A percentile compares a stretch with the other conserved stretches of the same genome.
These are phyloP conservation scores for Protosalanx chinensis DNA, from an alignment of 2,797 vertebrate genomes.

Conservation along the genomic window DNA sequence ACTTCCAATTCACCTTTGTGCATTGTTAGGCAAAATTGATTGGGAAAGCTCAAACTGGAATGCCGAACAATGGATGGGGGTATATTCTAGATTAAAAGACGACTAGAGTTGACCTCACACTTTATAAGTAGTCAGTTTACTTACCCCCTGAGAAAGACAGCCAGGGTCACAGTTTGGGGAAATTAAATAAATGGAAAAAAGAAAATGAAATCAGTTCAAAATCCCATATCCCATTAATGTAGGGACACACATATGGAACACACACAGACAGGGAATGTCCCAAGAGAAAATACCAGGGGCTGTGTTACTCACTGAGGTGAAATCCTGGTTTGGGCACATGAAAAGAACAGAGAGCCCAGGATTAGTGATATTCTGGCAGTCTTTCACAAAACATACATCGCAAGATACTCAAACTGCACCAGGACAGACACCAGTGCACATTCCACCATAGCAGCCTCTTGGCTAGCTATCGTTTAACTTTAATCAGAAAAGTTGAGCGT, in stretches of 20 bases:
- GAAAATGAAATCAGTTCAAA: conserved; percentile 20
- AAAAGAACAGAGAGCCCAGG: conserved; percentile 12
- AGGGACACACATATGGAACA: not conserved
- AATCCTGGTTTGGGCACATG: conserved; percentile 66
- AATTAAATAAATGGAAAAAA: conserved; percentile 9
- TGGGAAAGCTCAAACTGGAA: not conserved
- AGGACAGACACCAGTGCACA: not conserved
- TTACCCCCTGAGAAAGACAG: conserved; percentile 65
- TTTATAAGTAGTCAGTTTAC: conserved; percentile 36
- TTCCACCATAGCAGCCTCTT: not conserved
- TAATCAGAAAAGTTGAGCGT: not conserved
- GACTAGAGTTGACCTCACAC: not conserved
- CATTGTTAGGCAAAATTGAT: not conserved
- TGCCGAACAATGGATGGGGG: not conserved
- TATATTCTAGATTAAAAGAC: not conserved
- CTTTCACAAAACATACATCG: not conserved
- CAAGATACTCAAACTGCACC: not conserved
- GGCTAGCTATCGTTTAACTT: not conserved
- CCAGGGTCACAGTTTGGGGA: conserved; percentile 30
- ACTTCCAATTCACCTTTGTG: not conserved
- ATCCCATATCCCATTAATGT: not conserved
- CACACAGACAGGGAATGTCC: not conserved
- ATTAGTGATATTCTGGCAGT: not conserved
- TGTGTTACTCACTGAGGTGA: conserved; percentile 78
- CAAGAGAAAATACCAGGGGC: not conserved